Percentiles rank a stretch among this genome's conserved stretches.
Conservation (phyloP, 2,797 vertebrate genomes). For the Peromyscus attwateri region DNA sequence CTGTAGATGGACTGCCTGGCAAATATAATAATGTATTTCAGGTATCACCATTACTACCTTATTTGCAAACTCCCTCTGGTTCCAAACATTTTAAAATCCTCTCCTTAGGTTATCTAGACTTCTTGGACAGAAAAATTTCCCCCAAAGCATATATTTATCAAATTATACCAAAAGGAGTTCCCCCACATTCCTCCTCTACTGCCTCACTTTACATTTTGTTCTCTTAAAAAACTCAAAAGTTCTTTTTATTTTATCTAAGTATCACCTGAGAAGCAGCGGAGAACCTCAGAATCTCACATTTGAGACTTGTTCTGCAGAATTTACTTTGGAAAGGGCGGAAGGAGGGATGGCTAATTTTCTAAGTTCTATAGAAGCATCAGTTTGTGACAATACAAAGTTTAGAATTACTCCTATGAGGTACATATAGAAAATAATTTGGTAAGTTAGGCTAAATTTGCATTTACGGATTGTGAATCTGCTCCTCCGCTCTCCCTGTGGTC, state of each 20-base stretch:
- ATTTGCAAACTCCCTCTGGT: slow-evolving; percentile 51
- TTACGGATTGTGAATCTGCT: slow-evolving; percentile 77
- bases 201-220: slow-evolving; percentile 60
- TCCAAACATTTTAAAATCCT: slow-evolving; percentile 44
- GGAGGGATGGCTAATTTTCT: not conserved
- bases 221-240: slow-evolving; percentile 58
- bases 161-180: slow-evolving; percentile 56
- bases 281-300: slow-evolving; percentile 25
- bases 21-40: not conserved
- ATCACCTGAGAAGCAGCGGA: slow-evolving; percentile 55
- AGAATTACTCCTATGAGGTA: slow-evolving; percentile 55
- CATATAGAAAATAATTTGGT: slow-evolving; percentile 35
- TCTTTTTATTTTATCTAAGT: slow-evolving; percentile 41
- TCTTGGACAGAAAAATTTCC: not conserved
- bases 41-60: slow-evolving; percentile 9
- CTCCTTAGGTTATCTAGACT: slow-evolving; percentile 48
- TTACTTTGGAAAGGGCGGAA: slow-evolving; percentile 32
- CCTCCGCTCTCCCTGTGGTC: slow-evolving; percentile 75
- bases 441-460: slow-evolving; percentile 75
- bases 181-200: not conserved
- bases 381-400: not conserved
- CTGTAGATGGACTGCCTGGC: not conserved
- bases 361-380: slow-evolving; percentile 37
- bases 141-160: slow-evolving; percentile 55
- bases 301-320: slow-evolving; percentile 40